Percentiles rank a stretch among this genome's conserved stretches.
Evolutionary conservation across 2,797 vertebrate species (phyloP).

Genomic region (Rhynchonycteris naso): DNA sequence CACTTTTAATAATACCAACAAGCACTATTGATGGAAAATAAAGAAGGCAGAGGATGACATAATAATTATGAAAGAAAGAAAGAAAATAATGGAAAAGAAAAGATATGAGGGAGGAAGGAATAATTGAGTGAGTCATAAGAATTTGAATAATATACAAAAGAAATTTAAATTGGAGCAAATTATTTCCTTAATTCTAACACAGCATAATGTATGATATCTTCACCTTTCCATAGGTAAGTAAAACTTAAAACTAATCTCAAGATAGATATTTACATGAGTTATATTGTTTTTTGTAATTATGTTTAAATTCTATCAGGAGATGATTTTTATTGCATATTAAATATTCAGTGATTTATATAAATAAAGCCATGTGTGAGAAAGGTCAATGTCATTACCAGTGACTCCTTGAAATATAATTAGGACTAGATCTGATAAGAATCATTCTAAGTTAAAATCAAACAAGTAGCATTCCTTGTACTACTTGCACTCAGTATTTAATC

Average conservation of each 20-base stretch:
- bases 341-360: neutral
- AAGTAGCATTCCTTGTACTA: neutral
- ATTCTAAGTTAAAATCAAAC: neutral
- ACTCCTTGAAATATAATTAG: neutral
- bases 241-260: neutral
- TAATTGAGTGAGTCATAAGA: neutral
- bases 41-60: neutral
- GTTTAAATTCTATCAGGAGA: neutral
- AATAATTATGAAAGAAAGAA: neutral
- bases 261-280: neutral
- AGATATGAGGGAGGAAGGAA: fast-evolving
- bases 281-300: neutral
- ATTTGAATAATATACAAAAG: neutral
- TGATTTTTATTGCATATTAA: neutral
- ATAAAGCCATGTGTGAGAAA: neutral
- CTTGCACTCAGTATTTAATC: neutral
- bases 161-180: neutral
- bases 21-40: neutral
- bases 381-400: neutral
- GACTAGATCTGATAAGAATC: neutral
- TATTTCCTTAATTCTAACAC: neutral
- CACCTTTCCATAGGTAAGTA: neutral
- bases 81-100: too few relatives aligned
- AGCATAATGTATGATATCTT: neutral
- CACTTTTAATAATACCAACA: neutral